These are phyloP conservation scores for Gila orcuttii DNA, from an alignment of 2,113 vertebrate species.

Conservation along the genomic window DNA sequence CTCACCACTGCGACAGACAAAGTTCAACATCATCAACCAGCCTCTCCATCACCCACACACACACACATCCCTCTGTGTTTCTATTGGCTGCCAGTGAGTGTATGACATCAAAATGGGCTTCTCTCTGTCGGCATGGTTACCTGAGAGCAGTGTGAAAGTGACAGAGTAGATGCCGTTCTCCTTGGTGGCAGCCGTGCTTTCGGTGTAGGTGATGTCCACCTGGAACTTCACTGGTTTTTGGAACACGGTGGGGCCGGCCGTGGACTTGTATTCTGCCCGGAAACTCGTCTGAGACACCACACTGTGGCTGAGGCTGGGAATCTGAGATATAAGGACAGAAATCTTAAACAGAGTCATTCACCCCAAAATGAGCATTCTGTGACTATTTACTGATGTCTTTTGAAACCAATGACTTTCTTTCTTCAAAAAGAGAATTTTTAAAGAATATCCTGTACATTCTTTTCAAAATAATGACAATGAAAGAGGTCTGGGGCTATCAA, in stretches of 20 bases:
- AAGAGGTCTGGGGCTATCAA: not conserved
- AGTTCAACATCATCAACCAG: constrained; percentile 46
- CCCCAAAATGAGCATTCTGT: not conserved
- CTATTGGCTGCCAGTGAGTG: not conserved
- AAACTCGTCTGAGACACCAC: constrained; percentile 97
- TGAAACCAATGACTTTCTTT: not conserved
- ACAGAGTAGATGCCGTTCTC: constrained; percentile 96
- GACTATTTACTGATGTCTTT: not conserved
- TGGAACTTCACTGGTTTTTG: constrained; percentile 98
- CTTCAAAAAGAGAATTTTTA: not conserved
- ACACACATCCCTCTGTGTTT: not conserved
- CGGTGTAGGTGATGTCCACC: constrained; percentile 96
- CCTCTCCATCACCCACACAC: constrained; percentile 19
- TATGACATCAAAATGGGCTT: not conserved
- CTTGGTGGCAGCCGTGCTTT: constrained; percentile 87
- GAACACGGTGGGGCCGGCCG: constrained; percentile 91
- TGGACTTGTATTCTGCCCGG: constrained; percentile 93
- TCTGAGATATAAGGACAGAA: constrained; percentile 70
- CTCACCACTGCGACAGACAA: constrained; percentile 26
- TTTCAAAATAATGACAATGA: not conserved
- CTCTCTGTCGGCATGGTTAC: constrained; percentile 68
- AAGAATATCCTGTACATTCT: not conserved
- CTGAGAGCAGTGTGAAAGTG: constrained; percentile 94
- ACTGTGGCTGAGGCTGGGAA: constrained; percentile 96
- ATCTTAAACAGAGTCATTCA: not conserved